A percentile compares a stretch with the other conserved stretches of the same genome.
phyloP scores from a whole-genome alignment of 2,888 invertebrate species.

The Volucella inflata region DNA sequence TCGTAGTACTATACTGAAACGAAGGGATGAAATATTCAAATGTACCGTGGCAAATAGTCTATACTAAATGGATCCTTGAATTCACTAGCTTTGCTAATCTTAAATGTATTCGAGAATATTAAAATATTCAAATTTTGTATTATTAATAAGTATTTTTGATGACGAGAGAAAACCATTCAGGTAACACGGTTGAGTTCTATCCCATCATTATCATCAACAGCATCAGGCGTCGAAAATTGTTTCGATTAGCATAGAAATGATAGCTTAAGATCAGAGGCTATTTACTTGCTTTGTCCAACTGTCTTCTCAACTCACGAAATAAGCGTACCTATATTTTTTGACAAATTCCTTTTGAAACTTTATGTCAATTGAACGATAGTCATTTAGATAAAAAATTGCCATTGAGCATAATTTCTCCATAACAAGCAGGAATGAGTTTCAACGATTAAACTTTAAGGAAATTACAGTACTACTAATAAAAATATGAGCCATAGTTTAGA shows the following conservation, averaged over 20 bases:
- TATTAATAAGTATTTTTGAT: conserved; percentile 74
- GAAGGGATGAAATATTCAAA: conserved; percentile 57
- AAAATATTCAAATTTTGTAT: conserved; percentile 71
- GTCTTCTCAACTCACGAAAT: conserved; percentile 54
- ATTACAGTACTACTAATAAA: conserved; percentile 16
- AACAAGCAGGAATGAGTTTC: conserved; percentile 35
- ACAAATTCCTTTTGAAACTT: conserved; percentile 56
- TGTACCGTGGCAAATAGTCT: conserved; percentile 63
- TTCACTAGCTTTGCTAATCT: conserved; percentile 62
- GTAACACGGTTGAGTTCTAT: conserved; percentile 55
- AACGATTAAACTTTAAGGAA: conserved; percentile 41
- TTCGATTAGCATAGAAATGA: conserved; percentile 80
- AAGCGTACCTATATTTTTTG: conserved; percentile 32
- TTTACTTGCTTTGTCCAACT: conserved; percentile 31
- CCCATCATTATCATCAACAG: conserved; percentile 59
- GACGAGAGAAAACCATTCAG: conserved; percentile 72
- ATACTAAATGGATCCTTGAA: conserved; percentile 66
- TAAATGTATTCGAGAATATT: conserved; percentile 71
- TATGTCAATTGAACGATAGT: conserved; percentile 69
- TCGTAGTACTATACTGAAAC: not conserved
- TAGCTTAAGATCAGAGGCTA: conserved; percentile 67
- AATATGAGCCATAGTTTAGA: no score
- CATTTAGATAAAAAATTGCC: conserved; percentile 65
- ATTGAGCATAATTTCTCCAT: conserved; percentile 50
- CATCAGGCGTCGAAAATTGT: conserved; percentile 77